Conservation (phyloP, 2,113 vertebrate species). For the Phoxinus phoxinus region DNA sequence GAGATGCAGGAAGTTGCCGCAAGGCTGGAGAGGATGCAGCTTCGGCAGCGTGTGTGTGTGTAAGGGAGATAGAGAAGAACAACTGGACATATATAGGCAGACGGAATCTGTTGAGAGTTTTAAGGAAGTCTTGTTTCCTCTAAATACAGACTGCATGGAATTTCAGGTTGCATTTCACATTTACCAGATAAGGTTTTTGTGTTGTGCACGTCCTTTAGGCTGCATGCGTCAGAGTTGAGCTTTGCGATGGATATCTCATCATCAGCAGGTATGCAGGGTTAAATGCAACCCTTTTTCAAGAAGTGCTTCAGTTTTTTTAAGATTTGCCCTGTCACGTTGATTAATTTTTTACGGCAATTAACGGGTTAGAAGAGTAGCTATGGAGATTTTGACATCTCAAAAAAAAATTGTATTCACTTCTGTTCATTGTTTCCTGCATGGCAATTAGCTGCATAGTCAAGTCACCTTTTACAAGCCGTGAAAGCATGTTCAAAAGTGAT, state of each 20-base stretch:
- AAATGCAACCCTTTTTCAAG: background rate
- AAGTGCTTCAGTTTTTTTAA: background rate
- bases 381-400: background rate
- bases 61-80: background rate
- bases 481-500: background rate
- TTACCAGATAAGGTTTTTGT: background rate
- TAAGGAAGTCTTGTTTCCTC: constrained; percentile 34
- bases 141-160: background rate
- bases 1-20: constrained; percentile 58
- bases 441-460: background rate
- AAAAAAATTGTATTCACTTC: too few species aligned
- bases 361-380: background rate
- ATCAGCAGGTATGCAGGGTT: background rate
- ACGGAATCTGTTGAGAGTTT: background rate
- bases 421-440: background rate
- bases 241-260: constrained; percentile 25
- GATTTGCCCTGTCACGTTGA: background rate
- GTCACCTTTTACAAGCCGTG: background rate
- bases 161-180: constrained; percentile 10
- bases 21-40: constrained; percentile 44
- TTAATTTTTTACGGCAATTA: background rate
- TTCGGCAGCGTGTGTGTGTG: background rate
- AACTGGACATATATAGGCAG: constrained; percentile 27
- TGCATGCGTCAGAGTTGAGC: constrained; percentile 5
- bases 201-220: background rate